Base-by-base conservation (phyloP, 2,888 invertebrate species). In the Entomobrya proxima region DNA sequence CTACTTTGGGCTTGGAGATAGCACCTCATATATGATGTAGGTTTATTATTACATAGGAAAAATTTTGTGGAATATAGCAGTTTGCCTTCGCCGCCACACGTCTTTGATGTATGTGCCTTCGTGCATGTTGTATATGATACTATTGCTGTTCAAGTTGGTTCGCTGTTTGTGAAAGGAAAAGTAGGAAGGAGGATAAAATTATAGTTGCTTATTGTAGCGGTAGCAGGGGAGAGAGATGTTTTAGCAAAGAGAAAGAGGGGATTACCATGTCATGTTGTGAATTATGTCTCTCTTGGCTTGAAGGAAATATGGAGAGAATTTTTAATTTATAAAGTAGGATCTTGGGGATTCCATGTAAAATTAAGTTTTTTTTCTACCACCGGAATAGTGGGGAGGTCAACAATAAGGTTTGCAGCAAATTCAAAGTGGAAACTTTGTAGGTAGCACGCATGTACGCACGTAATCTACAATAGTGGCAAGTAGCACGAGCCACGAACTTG, bases 301-400 rank as follows among this genome's bases (percentile, higher is more conserved):
- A 84, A 84, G 84, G 78, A 78, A 84, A 84, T 84, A 84, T 84
- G 78, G 78, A 84, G 78, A 84, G 84, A 84, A 84, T 84, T 84
- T 84, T 84, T 84, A 84, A 84, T 84, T 84, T 84, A 84, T 84
- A 84, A 84, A 84, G 84, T 84, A 84, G 84, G 84, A 84, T 84
- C 84, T 78, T 58, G 84, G 84, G 84, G 84, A 84, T 84, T 78
- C 72, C 30, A 32, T 30, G 37, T 67, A 78, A 84, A 84, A 78
- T 84, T 78, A 78, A 78, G 55, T 84, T 84, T 84, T 82, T 84
- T 84, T 67, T 44, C 58, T 21, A 18, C 6, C 44, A 58, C 27
- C 24, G 27, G 30, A 52, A 9, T 50, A 15, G 6, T 40, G 18
- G 18, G 18, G 64, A 84, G 83, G 83, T 77, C 83, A 77, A 72